Percentiles rank a stretch among this genome's conserved stretches.
Evolutionary conservation across 2,888 invertebrate genomes (phyloP).

Genomic region (Atrina japonica): DNA sequence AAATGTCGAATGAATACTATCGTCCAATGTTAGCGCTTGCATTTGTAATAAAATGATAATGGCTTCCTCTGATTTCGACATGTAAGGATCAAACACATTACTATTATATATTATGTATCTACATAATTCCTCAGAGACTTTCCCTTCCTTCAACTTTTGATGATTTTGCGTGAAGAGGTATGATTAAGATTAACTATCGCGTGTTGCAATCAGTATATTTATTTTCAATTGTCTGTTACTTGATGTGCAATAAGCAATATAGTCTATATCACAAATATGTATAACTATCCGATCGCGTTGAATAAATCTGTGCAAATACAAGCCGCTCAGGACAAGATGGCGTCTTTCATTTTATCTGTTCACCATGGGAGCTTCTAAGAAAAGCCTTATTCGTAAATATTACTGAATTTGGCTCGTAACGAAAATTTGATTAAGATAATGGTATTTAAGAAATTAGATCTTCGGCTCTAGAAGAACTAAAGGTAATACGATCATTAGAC

Average conservation of each 20-base stretch:
- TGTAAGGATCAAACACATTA: no score
- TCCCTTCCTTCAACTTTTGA: not conserved
- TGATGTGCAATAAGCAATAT: no score
- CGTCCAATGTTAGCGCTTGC: no score
- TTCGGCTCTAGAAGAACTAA: constrained; percentile 21
- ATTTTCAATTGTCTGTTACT: constrained; percentile 1
- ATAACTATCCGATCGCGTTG: no score
- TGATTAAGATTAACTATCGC: not conserved
- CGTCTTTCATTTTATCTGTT: constrained; percentile 16
- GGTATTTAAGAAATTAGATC: constrained; percentile 38
- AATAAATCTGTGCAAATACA: constrained; percentile 12
- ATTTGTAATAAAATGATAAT: no score
- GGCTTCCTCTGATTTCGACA: no score
- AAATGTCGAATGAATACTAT: no score
- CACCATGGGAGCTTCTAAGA: constrained; percentile 6
- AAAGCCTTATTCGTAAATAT: constrained; percentile 4
- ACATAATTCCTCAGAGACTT: not conserved
- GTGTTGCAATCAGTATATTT: constrained; percentile 4
- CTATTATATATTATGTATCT: constrained; percentile 1
- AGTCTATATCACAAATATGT: no score
- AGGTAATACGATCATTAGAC: constrained; percentile 26
- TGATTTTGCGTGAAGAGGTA: not conserved
- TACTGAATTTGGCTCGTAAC: constrained; percentile 14
- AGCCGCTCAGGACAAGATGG: constrained; percentile 8
- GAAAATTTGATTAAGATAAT: constrained; percentile 39